phyloP scores from a whole-genome alignment of 2,113 vertebrate genomes.

The Actenoides lindsayi region DNA sequence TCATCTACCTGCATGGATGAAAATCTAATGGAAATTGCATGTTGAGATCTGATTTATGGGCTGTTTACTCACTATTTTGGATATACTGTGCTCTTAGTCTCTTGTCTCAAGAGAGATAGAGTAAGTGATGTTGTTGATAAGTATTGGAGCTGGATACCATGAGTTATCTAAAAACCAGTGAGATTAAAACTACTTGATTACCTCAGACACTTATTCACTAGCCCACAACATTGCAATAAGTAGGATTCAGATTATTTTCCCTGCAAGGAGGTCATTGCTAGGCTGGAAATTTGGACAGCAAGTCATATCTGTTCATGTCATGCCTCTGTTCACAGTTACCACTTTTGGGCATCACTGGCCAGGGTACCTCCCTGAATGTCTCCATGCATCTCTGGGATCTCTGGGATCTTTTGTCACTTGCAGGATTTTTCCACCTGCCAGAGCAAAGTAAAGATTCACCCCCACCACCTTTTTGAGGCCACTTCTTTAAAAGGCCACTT shows the following conservation, averaged over 20 bases:
- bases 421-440: not conserved
- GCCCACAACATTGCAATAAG: not conserved
- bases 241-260: not conserved
- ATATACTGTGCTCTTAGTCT: not conserved
- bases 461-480: not conserved
- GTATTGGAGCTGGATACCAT: not conserved
- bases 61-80: not conserved
- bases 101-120: not conserved
- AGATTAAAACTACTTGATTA: not conserved
- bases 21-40: not conserved
- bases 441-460: not conserved
- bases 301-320: fast-evolving
- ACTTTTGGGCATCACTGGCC: fast-evolving
- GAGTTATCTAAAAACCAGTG: not conserved
- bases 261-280: fast-evolving
- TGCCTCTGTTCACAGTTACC: not conserved
- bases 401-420: not conserved
- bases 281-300: not conserved
- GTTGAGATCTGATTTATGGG: not conserved
- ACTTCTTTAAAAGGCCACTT: not conserved
- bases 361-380: not conserved
- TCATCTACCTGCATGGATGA: not conserved
- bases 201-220: not conserved
- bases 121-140: not conserved
- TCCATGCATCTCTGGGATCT: not conserved